Percentiles rank a stretch among this genome's conserved stretches.
Evolutionary conservation across 2,888 invertebrate species (phyloP).

Genomic region (Polylopha cassiicola): DNA sequence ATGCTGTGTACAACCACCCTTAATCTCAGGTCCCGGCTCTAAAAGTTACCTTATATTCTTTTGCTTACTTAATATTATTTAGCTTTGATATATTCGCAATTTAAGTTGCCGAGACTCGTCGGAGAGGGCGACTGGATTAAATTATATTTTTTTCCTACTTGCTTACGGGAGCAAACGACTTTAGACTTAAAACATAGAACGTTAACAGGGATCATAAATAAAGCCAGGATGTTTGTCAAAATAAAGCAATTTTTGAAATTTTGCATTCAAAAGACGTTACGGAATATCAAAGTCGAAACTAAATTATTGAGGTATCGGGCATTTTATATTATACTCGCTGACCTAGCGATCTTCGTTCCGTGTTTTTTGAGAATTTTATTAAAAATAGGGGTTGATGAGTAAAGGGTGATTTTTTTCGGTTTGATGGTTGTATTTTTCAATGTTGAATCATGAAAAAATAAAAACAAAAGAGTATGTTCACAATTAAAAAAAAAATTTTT

Average conservation of each 20-base stretch:
- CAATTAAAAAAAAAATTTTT: no score
- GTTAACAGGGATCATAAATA: slow-evolving; percentile 17
- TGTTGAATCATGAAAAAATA: no score
- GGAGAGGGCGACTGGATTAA: slow-evolving; percentile 58
- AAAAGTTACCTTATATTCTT: slow-evolving; percentile 64
- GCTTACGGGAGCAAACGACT: slow-evolving; percentile 47
- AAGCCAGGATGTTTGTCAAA: slow-evolving; percentile 11
- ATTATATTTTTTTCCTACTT: slow-evolving; percentile 59
- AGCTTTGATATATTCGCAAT: slow-evolving; percentile 74
- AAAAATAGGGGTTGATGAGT: no score
- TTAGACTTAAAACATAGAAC: slow-evolving; percentile 45
- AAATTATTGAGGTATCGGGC: no score
- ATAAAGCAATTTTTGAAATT: slow-evolving; percentile 15
- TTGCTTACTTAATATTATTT: slow-evolving; percentile 68
- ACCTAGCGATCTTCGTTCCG: no score
- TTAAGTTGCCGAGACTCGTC: slow-evolving; percentile 71
- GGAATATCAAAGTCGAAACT: no score
- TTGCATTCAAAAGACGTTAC: slow-evolving; percentile 1
- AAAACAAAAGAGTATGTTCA: no score
- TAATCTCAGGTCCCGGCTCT: slow-evolving; percentile 39
- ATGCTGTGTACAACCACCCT: slow-evolving; percentile 31
- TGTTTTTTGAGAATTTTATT: no score
- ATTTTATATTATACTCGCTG: no score
- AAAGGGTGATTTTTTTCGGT: no score
- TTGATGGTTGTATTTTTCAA: no score